A percentile compares a stretch with the other conserved stretches of the same genome.
Evolutionary conservation across 2,113 vertebrate genomes (phyloP).

Genomic region (Oenanthe melanoleuca): DNA sequence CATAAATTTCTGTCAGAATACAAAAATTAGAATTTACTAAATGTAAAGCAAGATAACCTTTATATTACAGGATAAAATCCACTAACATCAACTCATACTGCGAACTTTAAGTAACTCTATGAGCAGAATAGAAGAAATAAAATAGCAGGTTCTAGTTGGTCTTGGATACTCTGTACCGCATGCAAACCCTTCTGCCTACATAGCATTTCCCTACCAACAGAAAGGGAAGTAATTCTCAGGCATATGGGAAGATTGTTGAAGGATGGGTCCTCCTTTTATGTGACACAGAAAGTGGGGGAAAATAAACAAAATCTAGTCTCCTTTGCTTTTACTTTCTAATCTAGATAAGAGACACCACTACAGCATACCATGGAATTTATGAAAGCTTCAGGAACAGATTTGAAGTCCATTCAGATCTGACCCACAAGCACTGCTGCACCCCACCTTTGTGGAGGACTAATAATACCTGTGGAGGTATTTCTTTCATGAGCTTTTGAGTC

Average conservation of each 20-base stretch:
- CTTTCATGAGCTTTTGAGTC: background rate
- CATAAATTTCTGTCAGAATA: background rate
- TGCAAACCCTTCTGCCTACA: accelerated
- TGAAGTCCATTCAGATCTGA: background rate
- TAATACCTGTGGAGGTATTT: background rate
- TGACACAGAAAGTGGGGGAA: background rate
- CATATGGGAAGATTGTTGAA: background rate
- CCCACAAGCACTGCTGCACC: background rate
- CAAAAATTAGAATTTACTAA: background rate
- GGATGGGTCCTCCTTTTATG: background rate
- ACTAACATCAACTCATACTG: background rate
- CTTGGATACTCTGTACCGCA: background rate
- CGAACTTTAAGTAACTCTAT: background rate
- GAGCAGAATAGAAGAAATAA: background rate
- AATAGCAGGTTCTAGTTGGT: background rate
- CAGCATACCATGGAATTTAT: background rate
- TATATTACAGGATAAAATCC: background rate
- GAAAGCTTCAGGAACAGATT: background rate
- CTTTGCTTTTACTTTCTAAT: background rate
- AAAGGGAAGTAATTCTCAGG: background rate
- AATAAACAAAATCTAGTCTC: background rate
- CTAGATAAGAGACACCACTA: background rate
- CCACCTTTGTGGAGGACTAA: background rate
- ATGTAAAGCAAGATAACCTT: background rate
- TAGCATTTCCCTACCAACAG: background rate